phyloP scores from a whole-genome alignment of 2,797 vertebrate species.

The Poecilia picta region DNA sequence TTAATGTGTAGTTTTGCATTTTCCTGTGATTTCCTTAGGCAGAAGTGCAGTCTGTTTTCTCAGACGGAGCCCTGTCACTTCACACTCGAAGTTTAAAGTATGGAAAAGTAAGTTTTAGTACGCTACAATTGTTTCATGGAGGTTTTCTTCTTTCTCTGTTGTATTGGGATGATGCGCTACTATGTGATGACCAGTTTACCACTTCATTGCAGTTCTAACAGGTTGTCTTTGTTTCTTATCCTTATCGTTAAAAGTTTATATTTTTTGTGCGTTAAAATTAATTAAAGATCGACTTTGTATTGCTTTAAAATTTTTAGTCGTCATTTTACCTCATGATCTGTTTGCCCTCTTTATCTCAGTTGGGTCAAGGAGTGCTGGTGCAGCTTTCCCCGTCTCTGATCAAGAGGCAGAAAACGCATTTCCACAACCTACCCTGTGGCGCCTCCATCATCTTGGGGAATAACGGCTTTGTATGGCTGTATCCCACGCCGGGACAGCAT shows the following conservation, averaged over 20 bases:
- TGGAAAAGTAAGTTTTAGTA: conserved; percentile 85
- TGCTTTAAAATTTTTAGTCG: neutral
- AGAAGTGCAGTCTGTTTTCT: conserved; percentile 96
- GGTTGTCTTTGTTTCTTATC: neutral
- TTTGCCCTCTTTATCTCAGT: conserved; percentile 69
- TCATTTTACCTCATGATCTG: neutral
- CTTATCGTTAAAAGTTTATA: neutral
- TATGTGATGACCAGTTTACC: neutral
- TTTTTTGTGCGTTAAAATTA: neutral
- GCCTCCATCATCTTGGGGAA: conserved; percentile 94
- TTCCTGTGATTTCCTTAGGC: conserved; percentile 81
- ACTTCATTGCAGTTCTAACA: neutral
- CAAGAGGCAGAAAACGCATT: conserved; percentile 97
- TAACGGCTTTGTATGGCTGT: conserved; percentile 97
- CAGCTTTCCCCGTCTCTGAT: conserved; percentile 94
- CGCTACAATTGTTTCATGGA: neutral
- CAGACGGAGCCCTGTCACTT: conserved; percentile 92
- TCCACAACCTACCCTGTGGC: conserved; percentile 94
- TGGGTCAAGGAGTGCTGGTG: conserved; percentile 94
- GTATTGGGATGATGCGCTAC: neutral
- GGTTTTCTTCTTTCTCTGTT: neutral
- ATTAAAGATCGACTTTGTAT: neutral
- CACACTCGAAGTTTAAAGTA: conserved; percentile 98
- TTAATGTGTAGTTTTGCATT: conserved; percentile 16
- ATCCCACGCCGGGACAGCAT: conserved; percentile 87